Base-by-base conservation (phyloP, 2,797 vertebrate species). In the Sus cebifrons region DNA sequence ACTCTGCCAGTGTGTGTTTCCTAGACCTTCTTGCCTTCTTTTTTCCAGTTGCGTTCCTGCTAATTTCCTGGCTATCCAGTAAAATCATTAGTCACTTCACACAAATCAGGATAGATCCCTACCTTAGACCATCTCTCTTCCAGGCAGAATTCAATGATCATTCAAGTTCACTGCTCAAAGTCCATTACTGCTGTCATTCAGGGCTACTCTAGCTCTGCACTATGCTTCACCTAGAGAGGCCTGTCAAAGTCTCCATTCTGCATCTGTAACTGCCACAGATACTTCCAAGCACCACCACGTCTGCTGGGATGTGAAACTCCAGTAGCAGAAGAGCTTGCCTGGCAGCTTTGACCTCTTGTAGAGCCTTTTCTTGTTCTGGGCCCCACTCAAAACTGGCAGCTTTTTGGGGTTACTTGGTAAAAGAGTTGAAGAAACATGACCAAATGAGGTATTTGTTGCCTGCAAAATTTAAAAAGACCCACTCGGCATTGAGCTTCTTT, bases 401-500 rank as follows among this genome's bases (percentile, higher is more conserved):
- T 64, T 82, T 86, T 20, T 20, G 32, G 21, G 21, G 15, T 92
- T 70, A 29, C 49, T 75, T 82, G 49, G 60, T 87, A 54, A 83
- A 88, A 87, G 40, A 29, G 16, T 77, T 67, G 18, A 73, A 93
- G 70, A 84, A 67, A 20, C 56, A 36, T 21, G 73, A 52, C 40
- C 29, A 71, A n/a, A 58, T 77, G 54, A 77, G n/a, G 17, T 73
- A 62, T 74, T 77, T 86, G 16, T 90, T 95, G 75, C 36, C 64
- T 94, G n/a, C 32, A 73, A 6, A 83, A 67, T 73, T 82, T 40
- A 91, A 7, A 52, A n/a, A 68, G 40, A 64, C 54, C 49, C n/a
- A 25, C 21, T 95, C 54, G 29, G n/a, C 32, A 68, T 62, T 88
- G n/a, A 70, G 27, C 14, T 36, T 27, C 32, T 49, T 77, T 64